phyloP scores from a whole-genome alignment of 2,797 vertebrate genomes.

The Phrynocephalus guinanensis region DNA sequence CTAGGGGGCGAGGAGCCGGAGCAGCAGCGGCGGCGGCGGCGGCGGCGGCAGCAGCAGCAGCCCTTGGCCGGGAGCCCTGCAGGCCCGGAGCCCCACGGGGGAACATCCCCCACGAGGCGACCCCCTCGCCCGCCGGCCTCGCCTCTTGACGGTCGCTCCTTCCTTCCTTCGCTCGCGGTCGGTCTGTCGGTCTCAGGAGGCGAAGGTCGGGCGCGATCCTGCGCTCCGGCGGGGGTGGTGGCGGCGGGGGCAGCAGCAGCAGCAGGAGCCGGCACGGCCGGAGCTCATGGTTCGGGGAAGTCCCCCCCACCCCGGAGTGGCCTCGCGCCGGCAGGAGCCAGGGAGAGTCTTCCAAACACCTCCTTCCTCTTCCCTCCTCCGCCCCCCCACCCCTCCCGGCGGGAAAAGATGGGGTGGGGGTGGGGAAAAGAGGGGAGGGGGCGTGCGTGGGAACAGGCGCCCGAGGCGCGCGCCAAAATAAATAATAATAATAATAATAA shows the following conservation, averaged over 20 bases:
- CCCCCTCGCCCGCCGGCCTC: background rate
- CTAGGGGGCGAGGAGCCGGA: background rate
- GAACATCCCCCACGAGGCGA: conserved; percentile 4
- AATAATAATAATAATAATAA: too few species aligned
- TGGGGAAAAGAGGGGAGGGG: background rate
- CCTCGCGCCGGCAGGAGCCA: background rate
- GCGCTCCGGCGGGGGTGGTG: background rate
- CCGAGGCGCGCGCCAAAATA: background rate
- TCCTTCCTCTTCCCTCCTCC: background rate
- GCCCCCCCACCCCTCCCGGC: background rate
- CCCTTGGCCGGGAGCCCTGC: conserved; percentile 16
- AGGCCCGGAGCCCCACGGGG: conserved; percentile 11
- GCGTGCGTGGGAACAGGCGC: background rate
- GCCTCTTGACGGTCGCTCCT: too few species aligned
- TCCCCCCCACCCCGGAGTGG: background rate
- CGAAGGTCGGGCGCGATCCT: background rate
- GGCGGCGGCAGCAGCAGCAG: background rate
- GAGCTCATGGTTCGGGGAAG: background rate
- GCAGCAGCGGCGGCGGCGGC: background rate
- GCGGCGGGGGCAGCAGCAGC: background rate
- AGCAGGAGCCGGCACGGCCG: background rate
- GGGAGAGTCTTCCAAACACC: background rate
- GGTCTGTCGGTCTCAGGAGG: background rate
- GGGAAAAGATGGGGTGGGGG: too few species aligned
- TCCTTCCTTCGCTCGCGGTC: too few species aligned